Evolutionary conservation across 1,140 invertebrate species (phyloP), one percentile per base, ranked within the genome.

Genomic region (Bathynomus jamesi): DNA sequence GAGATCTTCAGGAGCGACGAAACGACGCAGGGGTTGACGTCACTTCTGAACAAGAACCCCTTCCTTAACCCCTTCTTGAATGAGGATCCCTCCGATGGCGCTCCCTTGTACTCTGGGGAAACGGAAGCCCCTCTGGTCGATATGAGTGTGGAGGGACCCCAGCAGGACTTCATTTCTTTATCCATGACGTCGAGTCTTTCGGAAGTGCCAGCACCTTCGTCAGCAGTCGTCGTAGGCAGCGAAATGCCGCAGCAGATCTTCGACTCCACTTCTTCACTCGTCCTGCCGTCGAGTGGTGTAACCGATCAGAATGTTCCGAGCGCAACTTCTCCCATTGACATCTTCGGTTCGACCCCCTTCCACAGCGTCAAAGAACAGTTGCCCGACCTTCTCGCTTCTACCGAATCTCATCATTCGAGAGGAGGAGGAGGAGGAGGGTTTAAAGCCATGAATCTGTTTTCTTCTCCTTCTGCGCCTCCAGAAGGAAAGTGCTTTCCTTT

Each of bases 241-340:
- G 10, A 11, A 46, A n/a, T 46, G 40, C 40, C 40, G 69, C 71
- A 69, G 7, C 75, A 76, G 28, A 76, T 71, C 25, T 28, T 73
- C 13, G 75, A 76, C 67, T 76, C 75, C 17, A 32, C 73, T 17
- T 68, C 70, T n/a, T n/a, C n/a, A n/a, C n/a, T n/a, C n/a, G n/a
- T n/a, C n/a, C n/a, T n/a, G n/a, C n/a, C n/a, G n/a, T n/a, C n/a
- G n/a, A n/a, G n/a, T n/a, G n/a, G n/a, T n/a, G n/a, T n/a, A n/a
- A n/a, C n/a, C n/a, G 71, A 29, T 79, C 78, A 21, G 79, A 79
- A 65, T 61, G 79, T 7, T 79, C 79, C 75, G 78, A 78, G 17
- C 78, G 76, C 17, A 76, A 74, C 8, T 53, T 21, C 40, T 17
- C 40, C 40, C 11, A 53, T 21, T 75, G 11, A 78, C 75, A 61